phyloP scores from a whole-genome alignment of 2,113 vertebrate species.

The Balaeniceps rex region DNA sequence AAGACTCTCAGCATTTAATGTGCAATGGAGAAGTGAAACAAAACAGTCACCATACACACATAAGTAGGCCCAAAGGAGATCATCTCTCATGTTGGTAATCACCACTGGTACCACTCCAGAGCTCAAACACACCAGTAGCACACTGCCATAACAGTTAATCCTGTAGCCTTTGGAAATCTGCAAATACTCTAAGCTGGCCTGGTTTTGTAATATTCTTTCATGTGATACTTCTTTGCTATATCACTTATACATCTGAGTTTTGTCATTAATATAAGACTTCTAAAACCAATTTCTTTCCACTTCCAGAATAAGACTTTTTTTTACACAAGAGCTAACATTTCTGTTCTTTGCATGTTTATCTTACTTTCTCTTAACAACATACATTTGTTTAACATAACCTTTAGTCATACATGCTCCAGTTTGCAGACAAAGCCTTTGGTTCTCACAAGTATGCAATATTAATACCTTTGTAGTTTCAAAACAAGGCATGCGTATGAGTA shows the following conservation, averaged over 20 bases:
- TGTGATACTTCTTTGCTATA: background rate
- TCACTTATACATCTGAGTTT: background rate
- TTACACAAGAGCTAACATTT: background rate
- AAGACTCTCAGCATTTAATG: background rate
- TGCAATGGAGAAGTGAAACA: background rate
- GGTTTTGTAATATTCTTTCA: background rate
- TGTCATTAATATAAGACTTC: background rate
- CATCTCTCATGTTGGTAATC: background rate
- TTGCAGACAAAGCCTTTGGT: background rate
- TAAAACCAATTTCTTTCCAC: background rate
- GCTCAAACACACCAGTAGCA: background rate
- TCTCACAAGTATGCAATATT: background rate
- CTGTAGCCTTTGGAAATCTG: background rate
- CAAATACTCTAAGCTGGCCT: background rate
- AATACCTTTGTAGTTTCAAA: background rate
- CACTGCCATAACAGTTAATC: background rate
- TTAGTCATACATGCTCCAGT: background rate
- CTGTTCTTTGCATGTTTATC: background rate
- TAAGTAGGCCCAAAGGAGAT: background rate
- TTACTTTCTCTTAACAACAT: background rate
- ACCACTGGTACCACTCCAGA: background rate
- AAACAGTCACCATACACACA: background rate
- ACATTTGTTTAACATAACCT: background rate
- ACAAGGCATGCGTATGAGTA: background rate
- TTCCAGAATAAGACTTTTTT: background rate